phyloP scores from a whole-genome alignment of 2,113 vertebrate genomes.

The Tragelaphus imberbis region DNA sequence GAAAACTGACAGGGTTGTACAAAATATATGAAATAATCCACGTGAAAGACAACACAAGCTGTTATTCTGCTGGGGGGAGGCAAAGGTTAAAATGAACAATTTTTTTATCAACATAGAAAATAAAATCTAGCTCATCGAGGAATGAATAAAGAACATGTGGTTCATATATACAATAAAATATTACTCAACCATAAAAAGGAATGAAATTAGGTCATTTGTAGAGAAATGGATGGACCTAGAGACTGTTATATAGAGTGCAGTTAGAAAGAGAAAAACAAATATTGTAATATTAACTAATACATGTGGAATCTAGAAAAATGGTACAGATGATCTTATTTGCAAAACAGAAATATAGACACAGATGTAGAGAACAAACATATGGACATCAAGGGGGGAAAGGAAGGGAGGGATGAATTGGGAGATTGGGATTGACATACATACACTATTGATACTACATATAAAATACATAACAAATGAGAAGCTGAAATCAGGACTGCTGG shows the following conservation, averaged over 20 bases:
- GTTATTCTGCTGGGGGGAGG: not conserved
- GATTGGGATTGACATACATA: not conserved
- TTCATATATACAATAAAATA: not conserved
- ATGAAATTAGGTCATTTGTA: not conserved
- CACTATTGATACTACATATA: not conserved
- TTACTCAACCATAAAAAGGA: not conserved
- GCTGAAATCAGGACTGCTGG: not conserved
- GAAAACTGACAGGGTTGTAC: not conserved
- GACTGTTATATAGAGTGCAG: not conserved
- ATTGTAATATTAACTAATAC: not conserved
- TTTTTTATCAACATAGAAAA: conserved; percentile 1
- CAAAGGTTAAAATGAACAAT: not conserved
- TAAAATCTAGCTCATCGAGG: not conserved
- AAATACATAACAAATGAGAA: not conserved
- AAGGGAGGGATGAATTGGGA: not conserved
- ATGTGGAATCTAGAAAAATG: not conserved
- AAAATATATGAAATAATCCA: not conserved
- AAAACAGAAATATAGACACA: not conserved
- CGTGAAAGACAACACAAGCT: not conserved
- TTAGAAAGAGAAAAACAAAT: not conserved
- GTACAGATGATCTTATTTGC: not conserved
- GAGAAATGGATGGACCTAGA: not conserved
- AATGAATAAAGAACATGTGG: not conserved
- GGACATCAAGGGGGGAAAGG: not conserved
- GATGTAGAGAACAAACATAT: not conserved